Percentiles rank a stretch among this genome's conserved stretches.
Conservation (phyloP, 2,888 invertebrate species). For the Alviniconcha strummeri region DNA sequence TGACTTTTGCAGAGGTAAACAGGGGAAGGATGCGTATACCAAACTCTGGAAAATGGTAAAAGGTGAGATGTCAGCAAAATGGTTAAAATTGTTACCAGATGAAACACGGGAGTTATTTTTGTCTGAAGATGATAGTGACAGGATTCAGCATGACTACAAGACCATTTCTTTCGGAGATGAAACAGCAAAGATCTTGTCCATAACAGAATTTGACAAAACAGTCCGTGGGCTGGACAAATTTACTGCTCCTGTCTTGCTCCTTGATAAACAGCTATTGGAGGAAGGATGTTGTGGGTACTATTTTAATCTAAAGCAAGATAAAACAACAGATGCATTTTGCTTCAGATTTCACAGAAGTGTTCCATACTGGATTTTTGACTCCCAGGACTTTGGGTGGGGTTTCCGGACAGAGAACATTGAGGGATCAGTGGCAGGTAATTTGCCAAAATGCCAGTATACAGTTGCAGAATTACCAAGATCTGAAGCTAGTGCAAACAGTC, state of each 20-base stretch:
- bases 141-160: background rate
- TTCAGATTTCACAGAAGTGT: background rate
- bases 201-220: constrained; percentile 14
- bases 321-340: background rate
- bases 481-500: background rate
- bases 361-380: constrained; percentile 10
- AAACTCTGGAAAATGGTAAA: constrained; percentile 7
- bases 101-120: background rate
- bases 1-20: constrained; percentile 10
- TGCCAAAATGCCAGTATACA: background rate
- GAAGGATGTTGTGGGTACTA: background rate
- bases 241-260: background rate
- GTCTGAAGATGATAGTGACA: background rate
- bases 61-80: background rate
- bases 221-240: background rate
- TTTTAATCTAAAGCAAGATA: background rate
- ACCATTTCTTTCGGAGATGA: background rate
- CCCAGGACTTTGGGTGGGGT: background rate
- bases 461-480: too few species aligned
- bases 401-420: background rate
- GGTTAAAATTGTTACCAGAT: background rate
- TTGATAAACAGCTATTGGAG: constrained; percentile 4
- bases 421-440: background rate
- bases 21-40: background rate
- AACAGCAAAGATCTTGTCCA: background rate